Base-by-base conservation (phyloP, 2,888 invertebrate genomes). In the Pseudeuparius sepicola region DNA sequence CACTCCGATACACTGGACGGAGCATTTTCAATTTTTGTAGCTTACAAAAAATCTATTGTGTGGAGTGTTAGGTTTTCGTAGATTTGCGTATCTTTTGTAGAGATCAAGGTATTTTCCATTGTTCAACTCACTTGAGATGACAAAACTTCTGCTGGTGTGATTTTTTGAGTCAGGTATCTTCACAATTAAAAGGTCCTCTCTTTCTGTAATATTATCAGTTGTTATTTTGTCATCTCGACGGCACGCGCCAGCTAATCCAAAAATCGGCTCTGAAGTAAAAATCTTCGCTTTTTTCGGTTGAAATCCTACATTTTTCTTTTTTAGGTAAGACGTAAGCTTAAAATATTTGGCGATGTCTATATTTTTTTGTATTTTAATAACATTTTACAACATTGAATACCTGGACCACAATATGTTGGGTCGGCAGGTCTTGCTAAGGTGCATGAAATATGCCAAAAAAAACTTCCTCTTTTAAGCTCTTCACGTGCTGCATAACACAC, bases 211-310 rank as follows among this genome's bases (percentile, higher is more conserved):
- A n/a, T n/a, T n/a, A n/a, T n/a, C n/a, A n/a, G n/a, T n/a, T n/a
- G n/a, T n/a, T n/a, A n/a, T n/a, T n/a, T n/a, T n/a, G n/a, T n/a
- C n/a, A n/a, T n/a, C n/a, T 27, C 27, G 27, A 27, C 27, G n/a
- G 13, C 27, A 27, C 5, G 27, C 27, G 6, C 27, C 13, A 13
- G 27, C 27, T 27, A 27, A 27, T 27, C 27, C 27, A 27, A 27
- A 27, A 14, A 27, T 27, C 14, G 27, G 10, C 13, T 13, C 27
- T 12, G 4, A 6, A 27, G 27, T 14, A 4, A 27, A 27, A 27
- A 12, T 14, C n/a, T 27, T 27, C 14, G 27, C 6, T 9, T 14
- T 27, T 27, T 27, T 10, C 14, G 27, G 27, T 9, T 13, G 7
- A 12, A 27, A 27, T 27, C 27, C 10, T 27, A 27, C 4, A 9